These are phyloP conservation scores for Bombus confusus DNA, from an alignment of 1,140 invertebrate species.

Conservation along the genomic window DNA sequence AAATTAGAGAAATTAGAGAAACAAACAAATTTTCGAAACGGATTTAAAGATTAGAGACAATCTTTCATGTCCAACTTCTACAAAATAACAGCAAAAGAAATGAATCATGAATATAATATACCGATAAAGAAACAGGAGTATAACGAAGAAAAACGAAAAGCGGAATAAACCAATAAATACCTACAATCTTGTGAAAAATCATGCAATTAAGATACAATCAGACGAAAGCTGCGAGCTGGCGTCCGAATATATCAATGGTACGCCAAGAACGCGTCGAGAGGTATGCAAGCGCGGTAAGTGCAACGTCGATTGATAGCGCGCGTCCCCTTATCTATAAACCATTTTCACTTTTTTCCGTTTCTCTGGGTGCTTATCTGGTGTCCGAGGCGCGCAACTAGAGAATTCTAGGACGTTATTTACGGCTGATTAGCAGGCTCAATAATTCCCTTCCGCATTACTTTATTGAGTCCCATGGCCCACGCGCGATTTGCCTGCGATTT, in stretches of 20 bases:
- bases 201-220: conserved; percentile 48
- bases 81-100: not conserved
- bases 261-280: conserved; percentile 64
- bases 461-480: conserved; percentile 33
- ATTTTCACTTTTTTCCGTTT: conserved; percentile 41
- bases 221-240: not conserved
- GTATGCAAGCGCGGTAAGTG: conserved; percentile 57
- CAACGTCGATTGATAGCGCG: conserved; percentile 63
- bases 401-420: conserved; percentile 48
- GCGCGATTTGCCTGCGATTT: conserved; percentile 38
- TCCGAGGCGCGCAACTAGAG: conserved; percentile 11
- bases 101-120: too few relatives aligned
- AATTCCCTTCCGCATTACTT: conserved; percentile 51
- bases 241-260: conserved; percentile 52
- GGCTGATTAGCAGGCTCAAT: conserved; percentile 43
- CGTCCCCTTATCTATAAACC: conserved; percentile 52
- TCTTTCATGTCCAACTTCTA: not conserved
- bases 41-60: not conserved
- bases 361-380: conserved; percentile 7
- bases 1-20: not conserved
- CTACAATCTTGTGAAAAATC: conserved; percentile 43
- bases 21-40: not conserved
- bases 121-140: not conserved
- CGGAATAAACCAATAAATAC: conserved; percentile 1
- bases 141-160: not conserved